phyloP scores from a whole-genome alignment of 2,113 vertebrate genomes.

The Corythornis cristatus region DNA sequence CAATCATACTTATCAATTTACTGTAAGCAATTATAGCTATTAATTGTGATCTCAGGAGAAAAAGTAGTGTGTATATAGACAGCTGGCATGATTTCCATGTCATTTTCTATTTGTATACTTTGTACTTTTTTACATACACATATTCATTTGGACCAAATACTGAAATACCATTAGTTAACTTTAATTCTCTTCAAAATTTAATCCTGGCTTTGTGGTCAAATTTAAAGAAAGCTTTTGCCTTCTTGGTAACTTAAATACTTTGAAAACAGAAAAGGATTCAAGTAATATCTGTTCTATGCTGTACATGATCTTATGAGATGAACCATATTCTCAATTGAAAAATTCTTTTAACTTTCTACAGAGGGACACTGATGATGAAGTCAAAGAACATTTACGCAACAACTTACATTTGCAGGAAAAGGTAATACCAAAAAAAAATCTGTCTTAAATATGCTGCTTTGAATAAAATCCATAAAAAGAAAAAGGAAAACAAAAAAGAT shows the following conservation, averaged over 20 bases:
- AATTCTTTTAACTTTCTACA: slow-evolving; percentile 66
- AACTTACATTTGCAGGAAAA: slow-evolving; percentile 95
- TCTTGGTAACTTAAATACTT: neutral
- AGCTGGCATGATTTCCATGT: neutral
- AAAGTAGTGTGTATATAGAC: neutral
- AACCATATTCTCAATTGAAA: neutral
- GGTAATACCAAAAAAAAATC: slow-evolving; percentile 72
- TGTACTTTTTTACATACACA: neutral
- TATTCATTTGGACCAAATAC: neutral
- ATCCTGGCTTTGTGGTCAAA: neutral
- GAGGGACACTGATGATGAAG: slow-evolving; percentile 97
- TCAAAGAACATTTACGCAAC: slow-evolving; percentile 91
- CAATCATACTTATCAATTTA: neutral
- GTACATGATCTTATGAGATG: neutral
- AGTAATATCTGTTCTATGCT: neutral
- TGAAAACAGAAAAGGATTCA: neutral
- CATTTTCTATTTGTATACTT: neutral
- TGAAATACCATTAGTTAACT: neutral
- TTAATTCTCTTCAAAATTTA: neutral
- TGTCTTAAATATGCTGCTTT: neutral
- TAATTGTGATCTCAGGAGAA: neutral
- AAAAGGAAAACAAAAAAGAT: neutral
- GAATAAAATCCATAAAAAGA: neutral
- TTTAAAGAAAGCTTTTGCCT: neutral
- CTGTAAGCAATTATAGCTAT: neutral